Percentiles rank a stretch among this genome's conserved stretches.
Conservation (phyloP, 1,140 invertebrate species). For the Drosophila lacertosa region DNA sequence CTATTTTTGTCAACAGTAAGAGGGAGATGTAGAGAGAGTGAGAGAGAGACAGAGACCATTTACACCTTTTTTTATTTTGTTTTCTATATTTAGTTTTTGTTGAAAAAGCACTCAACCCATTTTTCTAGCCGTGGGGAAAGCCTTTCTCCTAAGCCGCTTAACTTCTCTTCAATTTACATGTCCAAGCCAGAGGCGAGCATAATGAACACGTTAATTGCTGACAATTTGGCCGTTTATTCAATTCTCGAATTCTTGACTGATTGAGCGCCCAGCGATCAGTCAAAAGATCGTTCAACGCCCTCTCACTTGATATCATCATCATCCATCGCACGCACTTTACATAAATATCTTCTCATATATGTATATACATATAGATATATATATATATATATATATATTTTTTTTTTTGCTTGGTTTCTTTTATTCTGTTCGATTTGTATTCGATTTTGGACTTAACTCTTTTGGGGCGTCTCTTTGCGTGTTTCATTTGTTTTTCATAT, state of each 20-base stretch:
- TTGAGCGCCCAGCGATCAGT: slow-evolving; percentile 14
- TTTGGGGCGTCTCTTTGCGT: slow-evolving; percentile 47
- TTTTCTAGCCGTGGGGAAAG: slow-evolving; percentile 44
- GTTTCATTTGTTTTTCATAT: slow-evolving; percentile 75
- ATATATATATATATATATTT: neutral
- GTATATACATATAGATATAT: slow-evolving; percentile 9
- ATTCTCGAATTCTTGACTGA: slow-evolving; percentile 27
- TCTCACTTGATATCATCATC: slow-evolving; percentile 36
- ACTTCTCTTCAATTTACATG: slow-evolving; percentile 10
- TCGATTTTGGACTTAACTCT: slow-evolving; percentile 47
- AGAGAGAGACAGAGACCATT: slow-evolving; percentile 43
- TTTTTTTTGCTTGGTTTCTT: slow-evolving; percentile 9
- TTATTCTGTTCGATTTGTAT: slow-evolving; percentile 39
- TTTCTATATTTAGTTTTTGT: too few species aligned
- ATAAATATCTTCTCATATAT: slow-evolving; percentile 63
- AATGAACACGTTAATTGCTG: slow-evolving; percentile 70
- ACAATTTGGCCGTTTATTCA: slow-evolving; percentile 58
- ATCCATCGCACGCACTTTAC: slow-evolving; percentile 48
- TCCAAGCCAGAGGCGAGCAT: slow-evolving; percentile 8
- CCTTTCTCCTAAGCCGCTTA: slow-evolving; percentile 65
- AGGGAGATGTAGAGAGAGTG: neutral
- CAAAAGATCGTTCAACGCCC: slow-evolving; percentile 49
- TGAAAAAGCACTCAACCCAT: slow-evolving; percentile 37
- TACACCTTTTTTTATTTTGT: slow-evolving; percentile 55
- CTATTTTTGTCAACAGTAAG: slow-evolving; percentile 36